Evolutionary conservation across 1,140 invertebrate species (phyloP).

Genomic region (Drosophila serrata): DNA sequence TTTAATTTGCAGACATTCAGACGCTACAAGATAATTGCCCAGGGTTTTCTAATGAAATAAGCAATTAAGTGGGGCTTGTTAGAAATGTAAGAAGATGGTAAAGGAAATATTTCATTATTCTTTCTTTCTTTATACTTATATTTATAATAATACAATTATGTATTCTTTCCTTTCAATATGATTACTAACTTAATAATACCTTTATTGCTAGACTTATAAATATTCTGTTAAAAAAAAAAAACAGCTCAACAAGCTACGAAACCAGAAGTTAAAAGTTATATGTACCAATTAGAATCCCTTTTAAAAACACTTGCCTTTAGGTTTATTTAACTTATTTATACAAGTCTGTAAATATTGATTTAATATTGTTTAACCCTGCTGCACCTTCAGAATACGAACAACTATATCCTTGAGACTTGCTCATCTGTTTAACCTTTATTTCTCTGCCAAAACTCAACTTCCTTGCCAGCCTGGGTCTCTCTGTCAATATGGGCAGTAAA

Average conservation of each 20-base stretch:
- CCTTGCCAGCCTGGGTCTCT: constrained; percentile 53
- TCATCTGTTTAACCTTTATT: constrained; percentile 16
- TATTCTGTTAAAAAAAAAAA: no score
- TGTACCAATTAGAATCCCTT: constrained; percentile 3
- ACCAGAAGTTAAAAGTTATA: not conserved
- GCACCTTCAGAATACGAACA: constrained; percentile 16
- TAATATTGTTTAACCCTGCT: constrained; percentile 6
- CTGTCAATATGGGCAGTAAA: constrained; percentile 69
- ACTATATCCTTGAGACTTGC: constrained; percentile 46
- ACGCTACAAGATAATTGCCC: constrained; percentile 32
- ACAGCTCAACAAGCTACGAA: not conserved
- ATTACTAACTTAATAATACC: no score
- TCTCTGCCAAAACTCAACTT: constrained; percentile 9
- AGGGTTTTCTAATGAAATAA: constrained; percentile 40
- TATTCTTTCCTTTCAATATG: no score
- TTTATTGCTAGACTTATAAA: no score
- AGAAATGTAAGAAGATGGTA: no score
- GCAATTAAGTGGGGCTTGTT: constrained; percentile 30
- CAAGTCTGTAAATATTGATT: constrained; percentile 6
- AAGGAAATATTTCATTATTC: no score
- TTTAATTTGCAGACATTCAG: constrained; percentile 73
- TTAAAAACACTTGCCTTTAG: constrained; percentile 2
- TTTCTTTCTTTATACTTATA: no score
- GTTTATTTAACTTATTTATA: not conserved
- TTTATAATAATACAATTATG: no score